These are phyloP conservation scores for Rhamnusium bicolor DNA, from an alignment of 2,888 invertebrate genomes.

Conservation along the genomic window DNA sequence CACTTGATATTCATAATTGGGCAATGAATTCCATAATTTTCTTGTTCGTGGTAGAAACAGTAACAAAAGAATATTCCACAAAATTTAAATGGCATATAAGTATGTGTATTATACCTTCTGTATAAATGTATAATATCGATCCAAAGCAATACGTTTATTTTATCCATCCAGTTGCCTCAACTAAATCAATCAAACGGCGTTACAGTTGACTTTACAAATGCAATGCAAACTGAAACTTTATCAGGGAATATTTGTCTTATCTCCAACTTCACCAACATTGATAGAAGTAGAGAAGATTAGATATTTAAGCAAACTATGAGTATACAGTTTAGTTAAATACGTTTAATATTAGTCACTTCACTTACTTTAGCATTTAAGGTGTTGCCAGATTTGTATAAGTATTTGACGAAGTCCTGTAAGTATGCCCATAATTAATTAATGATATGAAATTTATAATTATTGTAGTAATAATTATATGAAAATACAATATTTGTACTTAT, in stretches of 20 bases:
- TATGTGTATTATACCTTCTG: no score
- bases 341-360: constrained; percentile 29
- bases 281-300: constrained; percentile 22
- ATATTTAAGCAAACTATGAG: constrained; percentile 10
- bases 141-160: neutral
- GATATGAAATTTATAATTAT: no score
- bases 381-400: constrained; percentile 1
- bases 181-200: constrained; percentile 15
- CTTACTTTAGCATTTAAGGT: neutral
- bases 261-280: constrained; percentile 30
- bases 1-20: no score
- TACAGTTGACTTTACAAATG: constrained; percentile 27
- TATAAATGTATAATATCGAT: no score
- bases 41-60: no score
- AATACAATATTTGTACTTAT: no score
- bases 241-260: constrained; percentile 35
- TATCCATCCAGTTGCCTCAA: neutral
- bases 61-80: no score
- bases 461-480: no score
- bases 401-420: neutral
- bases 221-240: constrained; percentile 31
- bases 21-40: no score
- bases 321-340: constrained; percentile 24
- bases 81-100: no score
- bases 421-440: no score